A percentile compares a stretch with the other conserved stretches of the same genome.
Conservation (phyloP, 2,888 invertebrate species). For the Dryococelus australis region DNA sequence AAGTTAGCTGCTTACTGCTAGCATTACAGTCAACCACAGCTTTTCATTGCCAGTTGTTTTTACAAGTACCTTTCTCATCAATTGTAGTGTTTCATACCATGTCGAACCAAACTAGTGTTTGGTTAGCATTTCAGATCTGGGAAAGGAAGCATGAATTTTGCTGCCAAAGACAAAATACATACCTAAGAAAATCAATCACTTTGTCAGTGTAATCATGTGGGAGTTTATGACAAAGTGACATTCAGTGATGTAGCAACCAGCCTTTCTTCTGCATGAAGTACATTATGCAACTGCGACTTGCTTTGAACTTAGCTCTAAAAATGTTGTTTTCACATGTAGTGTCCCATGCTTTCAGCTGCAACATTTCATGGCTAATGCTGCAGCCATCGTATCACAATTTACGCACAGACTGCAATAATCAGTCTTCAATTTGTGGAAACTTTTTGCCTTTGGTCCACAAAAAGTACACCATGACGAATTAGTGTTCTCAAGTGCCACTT, state of each 20-base stretch:
- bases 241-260: not conserved
- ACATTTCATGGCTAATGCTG: not conserved
- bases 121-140: conserved; percentile 36
- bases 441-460: not conserved
- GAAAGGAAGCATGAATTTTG: not conserved
- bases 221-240: not conserved
- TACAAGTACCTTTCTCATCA: conserved; percentile 22
- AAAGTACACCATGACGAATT: not conserved
- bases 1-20: conserved; percentile 31
- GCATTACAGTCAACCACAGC: conserved; percentile 34
- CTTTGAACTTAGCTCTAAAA: not conserved
- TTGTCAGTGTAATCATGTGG: not conserved
- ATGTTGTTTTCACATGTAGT: not conserved
- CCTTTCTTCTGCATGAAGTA: not conserved
- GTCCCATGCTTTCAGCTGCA: not conserved
- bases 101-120: conserved; percentile 35
- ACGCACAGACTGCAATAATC: not conserved
- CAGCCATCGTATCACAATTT: no score
- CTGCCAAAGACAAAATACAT: not conserved
- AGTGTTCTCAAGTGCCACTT: not conserved
- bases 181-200: not conserved
- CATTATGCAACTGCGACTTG: not conserved
- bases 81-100: conserved; percentile 30
- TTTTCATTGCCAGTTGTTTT: conserved; percentile 34
- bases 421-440: not conserved